These are phyloP conservation scores for Tachina lurida DNA, from an alignment of 2,888 invertebrate species.

Conservation along the genomic window DNA sequence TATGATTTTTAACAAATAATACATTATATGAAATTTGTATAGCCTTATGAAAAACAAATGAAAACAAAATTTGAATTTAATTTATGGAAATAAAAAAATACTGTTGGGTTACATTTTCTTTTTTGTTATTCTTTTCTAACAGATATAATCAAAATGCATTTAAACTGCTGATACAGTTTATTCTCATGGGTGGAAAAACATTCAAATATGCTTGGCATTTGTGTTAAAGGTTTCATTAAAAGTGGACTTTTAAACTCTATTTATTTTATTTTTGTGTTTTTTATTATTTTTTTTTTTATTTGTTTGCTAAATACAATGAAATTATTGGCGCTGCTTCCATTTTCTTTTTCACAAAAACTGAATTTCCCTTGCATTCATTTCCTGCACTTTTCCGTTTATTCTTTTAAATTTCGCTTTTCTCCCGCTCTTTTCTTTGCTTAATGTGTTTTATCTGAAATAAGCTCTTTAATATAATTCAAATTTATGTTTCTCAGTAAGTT, in stretches of 20 bases:
- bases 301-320: neutral
- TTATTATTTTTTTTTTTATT: neutral
- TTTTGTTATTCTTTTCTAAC: neutral
- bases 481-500: neutral
- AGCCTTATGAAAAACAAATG: too few species aligned
- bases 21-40: too few species aligned
- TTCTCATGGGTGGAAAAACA: neutral
- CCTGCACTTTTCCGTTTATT: neutral
- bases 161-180: neutral
- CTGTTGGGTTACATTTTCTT: too few species aligned
- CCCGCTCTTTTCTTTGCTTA: neutral
- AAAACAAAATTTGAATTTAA: too few species aligned
- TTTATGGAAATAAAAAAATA: too few species aligned
- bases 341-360: neutral
- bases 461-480: neutral
- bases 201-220: neutral
- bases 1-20: too few species aligned
- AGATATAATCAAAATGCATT: neutral
- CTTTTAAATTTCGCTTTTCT: neutral
- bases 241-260: neutral
- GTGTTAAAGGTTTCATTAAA: slow-evolving; percentile 5
- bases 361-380: neutral
- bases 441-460: neutral
- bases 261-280: neutral
- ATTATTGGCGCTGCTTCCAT: neutral